Conservation (phyloP, 2,797 vertebrate species). For the Macroramphosus scolopax region DNA sequence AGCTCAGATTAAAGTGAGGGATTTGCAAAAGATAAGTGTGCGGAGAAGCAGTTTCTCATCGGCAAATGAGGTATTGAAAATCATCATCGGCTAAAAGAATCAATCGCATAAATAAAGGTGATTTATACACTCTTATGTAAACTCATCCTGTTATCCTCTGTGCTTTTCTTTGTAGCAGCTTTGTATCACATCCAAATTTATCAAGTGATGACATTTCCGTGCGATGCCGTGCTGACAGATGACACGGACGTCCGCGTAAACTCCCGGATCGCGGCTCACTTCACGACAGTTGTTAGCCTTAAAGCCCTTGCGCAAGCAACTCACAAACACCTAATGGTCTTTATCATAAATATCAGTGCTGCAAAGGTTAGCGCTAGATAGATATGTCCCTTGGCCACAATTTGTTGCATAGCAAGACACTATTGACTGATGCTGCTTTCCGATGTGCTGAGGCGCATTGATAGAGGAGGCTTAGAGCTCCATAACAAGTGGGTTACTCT, state of each 20-base stretch:
- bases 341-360: constrained; percentile 64
- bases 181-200: constrained; percentile 43
- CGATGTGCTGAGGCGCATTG: constrained; percentile 49
- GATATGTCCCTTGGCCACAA: constrained; percentile 75
- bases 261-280: constrained; percentile 46
- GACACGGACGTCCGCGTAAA: constrained; percentile 36
- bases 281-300: constrained; percentile 72
- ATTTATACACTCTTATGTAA: too few relatives aligned
- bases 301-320: constrained; percentile 73
- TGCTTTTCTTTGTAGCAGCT: constrained; percentile 25
- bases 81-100: too few relatives aligned
- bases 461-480: constrained; percentile 72
- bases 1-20: too few relatives aligned
- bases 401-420: constrained; percentile 66
- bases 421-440: constrained; percentile 71
- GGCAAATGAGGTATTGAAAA: too few relatives aligned
- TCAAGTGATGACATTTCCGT: constrained; percentile 40
- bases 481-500: constrained; percentile 71
- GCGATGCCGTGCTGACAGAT: constrained; percentile 40
- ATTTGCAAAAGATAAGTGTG: too few relatives aligned
- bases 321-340: constrained; percentile 72
- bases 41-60: too few relatives aligned
- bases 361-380: constrained; percentile 80
- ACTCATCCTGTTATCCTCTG: constrained; percentile 34
- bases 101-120: too few relatives aligned